Conservation (phyloP, 2,888 invertebrate species). For the Synergus laeviventris region DNA sequence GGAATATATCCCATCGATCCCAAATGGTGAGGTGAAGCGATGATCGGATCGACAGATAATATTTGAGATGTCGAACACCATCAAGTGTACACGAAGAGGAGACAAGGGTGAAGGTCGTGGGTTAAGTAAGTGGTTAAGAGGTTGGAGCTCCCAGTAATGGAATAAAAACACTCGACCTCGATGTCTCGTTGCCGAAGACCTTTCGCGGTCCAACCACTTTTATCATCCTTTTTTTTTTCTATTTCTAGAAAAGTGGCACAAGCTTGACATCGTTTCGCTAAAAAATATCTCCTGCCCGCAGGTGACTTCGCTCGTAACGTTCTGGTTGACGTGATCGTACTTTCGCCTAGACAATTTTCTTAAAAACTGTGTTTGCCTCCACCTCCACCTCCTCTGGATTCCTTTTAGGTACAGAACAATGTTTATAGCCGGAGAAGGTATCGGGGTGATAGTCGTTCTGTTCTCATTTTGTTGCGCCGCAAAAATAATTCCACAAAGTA, state of each 20-base stretch:
- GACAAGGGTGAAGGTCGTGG: conserved; percentile 60
- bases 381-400: neutral
- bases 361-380: neutral
- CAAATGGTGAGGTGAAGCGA: conserved; percentile 35
- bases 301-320: conserved; percentile 29
- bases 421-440: conserved; percentile 16
- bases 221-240: conserved; percentile 28
- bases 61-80: conserved; percentile 69
- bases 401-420: conserved; percentile 23
- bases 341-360: conserved; percentile 18
- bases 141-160: conserved; percentile 67
- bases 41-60: conserved; percentile 62
- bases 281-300: conserved; percentile 32
- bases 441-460: conserved; percentile 25
- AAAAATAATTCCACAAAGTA: conserved; percentile 38
- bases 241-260: conserved; percentile 33
- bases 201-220: conserved; percentile 32
- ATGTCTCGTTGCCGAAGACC: conserved; percentile 28
- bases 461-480: conserved; percentile 15
- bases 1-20: conserved; percentile 35
- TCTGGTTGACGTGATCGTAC: conserved; percentile 19
- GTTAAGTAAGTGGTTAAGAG: conserved; percentile 54
- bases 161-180: conserved; percentile 74
- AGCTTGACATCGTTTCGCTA: conserved; percentile 33
- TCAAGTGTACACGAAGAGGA: conserved; percentile 52